A percentile compares a stretch with the other conserved stretches of the same genome.
These are phyloP conservation scores for Bombus affinis DNA, from an alignment of 1,140 invertebrate species.

Conservation along the genomic window DNA sequence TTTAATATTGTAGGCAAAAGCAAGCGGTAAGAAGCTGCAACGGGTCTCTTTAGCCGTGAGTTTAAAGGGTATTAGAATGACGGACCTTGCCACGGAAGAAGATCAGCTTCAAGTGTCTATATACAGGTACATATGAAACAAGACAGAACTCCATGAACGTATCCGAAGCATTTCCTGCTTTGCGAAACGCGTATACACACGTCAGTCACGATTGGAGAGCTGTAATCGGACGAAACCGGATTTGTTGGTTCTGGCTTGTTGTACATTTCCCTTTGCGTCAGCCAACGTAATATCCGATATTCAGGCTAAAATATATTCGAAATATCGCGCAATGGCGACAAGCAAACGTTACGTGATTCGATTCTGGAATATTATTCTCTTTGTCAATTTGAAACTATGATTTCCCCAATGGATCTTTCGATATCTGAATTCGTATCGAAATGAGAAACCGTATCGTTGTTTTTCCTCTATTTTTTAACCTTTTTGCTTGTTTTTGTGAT, in stretches of 20 bases:
- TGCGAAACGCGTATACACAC: neutral
- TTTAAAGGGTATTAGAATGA: constrained; percentile 88
- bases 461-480: neutral
- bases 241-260: constrained; percentile 20
- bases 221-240: constrained; percentile 48
- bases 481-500: neutral
- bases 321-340: constrained; percentile 26
- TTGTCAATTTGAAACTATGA: neutral
- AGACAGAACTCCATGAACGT: neutral
- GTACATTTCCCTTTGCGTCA: constrained; percentile 16
- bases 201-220: constrained; percentile 22
- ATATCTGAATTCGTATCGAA: neutral
- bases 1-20: constrained; percentile 84
- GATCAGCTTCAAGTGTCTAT: constrained; percentile 90
- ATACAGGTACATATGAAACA: constrained; percentile 85
- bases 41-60: constrained; percentile 89
- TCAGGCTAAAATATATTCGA: constrained; percentile 25
- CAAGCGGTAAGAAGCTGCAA: constrained; percentile 87
- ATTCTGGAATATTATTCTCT: constrained; percentile 43
- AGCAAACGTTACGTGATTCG: constrained; percentile 29
- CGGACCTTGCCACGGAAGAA: constrained; percentile 87
- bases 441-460: neutral
- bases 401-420: neutral
- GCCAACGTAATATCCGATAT: constrained; percentile 39
- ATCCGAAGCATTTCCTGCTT: constrained; percentile 16